Conservation (phyloP, 2,888 invertebrate genomes). For the Physocephala rufipes region DNA sequence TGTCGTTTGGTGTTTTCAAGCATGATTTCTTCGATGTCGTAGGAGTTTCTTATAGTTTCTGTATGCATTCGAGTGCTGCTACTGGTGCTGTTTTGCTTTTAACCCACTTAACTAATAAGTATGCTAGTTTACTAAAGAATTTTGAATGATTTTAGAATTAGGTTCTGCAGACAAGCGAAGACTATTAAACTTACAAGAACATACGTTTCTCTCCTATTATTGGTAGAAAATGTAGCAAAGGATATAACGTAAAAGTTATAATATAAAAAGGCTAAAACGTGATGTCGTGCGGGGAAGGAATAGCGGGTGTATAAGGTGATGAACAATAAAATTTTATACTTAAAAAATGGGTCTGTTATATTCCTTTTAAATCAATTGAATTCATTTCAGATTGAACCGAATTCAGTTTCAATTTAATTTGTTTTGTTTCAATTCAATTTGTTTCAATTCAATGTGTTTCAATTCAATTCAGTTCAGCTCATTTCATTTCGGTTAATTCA, state of each 20-base stretch:
- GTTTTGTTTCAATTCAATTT: not conserved
- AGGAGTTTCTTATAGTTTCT: not conserved
- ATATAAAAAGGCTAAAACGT: too few relatives aligned
- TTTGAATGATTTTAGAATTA: slow-evolving; percentile 2
- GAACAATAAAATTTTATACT: too few relatives aligned
- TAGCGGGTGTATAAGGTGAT: not conserved
- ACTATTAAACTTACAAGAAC: not conserved
- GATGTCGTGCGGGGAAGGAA: not conserved
- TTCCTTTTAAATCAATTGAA: not conserved
- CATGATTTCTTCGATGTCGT: too few relatives aligned
- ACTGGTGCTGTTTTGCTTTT: slow-evolving; percentile 1
- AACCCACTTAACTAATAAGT: not conserved
- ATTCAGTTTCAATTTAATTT: too few relatives aligned
- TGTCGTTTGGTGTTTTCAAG: too few relatives aligned
- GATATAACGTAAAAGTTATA: too few relatives aligned
- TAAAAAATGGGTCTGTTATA: too few relatives aligned
- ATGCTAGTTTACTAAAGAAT: slow-evolving; percentile 16
- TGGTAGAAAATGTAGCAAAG: not conserved
- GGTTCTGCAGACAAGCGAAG: not conserved
- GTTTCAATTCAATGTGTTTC: not conserved
- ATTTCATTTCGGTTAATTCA: slow-evolving; percentile 63
- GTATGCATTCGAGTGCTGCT: not conserved
- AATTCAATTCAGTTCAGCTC: slow-evolving; percentile 31
- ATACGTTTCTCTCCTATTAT: too few relatives aligned
- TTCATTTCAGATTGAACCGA: too few relatives aligned